Conservation (phyloP, 2,888 invertebrate genomes). For the Aspidiotus rigidus region DNA sequence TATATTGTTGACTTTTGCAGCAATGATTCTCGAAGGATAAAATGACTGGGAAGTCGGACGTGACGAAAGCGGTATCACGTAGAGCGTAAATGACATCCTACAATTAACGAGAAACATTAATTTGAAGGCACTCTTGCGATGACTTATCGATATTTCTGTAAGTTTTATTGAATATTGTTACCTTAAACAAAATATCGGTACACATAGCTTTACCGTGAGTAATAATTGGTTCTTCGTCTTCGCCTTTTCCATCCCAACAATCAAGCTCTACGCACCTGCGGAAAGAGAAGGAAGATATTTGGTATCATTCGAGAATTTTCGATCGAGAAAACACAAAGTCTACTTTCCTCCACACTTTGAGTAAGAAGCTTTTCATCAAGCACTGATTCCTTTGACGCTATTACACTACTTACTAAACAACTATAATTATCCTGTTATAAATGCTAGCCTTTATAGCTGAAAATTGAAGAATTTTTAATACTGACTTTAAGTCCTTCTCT, state of each 20-base stretch:
- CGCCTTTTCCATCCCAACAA: slow-evolving; percentile 97
- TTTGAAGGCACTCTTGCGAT: no score
- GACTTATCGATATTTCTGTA: no score
- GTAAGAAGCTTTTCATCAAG: no score
- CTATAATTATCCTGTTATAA: no score
- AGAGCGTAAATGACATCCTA: slow-evolving; percentile 92
- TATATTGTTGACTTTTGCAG: slow-evolving; percentile 93
- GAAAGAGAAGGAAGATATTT: neutral
- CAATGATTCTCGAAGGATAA: slow-evolving; percentile 99
- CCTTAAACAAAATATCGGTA: slow-evolving; percentile 95
- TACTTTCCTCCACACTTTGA: no score
- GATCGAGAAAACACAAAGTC: no score
- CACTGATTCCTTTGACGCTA: no score
- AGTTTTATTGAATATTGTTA: slow-evolving; percentile 40
- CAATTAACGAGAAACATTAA: neutral
- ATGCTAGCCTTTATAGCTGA: no score
- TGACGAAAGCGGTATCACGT: slow-evolving; percentile 95
- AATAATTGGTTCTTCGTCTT: slow-evolving; percentile 98
- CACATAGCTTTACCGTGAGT: slow-evolving; percentile 99
- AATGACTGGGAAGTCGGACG: slow-evolving; percentile 94
- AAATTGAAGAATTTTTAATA: no score
- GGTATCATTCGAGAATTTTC: no score
- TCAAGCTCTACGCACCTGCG: slow-evolving; percentile 91
- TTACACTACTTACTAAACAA: no score
- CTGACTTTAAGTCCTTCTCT: no score